Evolutionary conservation across 2,888 invertebrate species (phyloP), one percentile per base, ranked within the genome.

Genomic region (Patella ulyssiponensis): DNA sequence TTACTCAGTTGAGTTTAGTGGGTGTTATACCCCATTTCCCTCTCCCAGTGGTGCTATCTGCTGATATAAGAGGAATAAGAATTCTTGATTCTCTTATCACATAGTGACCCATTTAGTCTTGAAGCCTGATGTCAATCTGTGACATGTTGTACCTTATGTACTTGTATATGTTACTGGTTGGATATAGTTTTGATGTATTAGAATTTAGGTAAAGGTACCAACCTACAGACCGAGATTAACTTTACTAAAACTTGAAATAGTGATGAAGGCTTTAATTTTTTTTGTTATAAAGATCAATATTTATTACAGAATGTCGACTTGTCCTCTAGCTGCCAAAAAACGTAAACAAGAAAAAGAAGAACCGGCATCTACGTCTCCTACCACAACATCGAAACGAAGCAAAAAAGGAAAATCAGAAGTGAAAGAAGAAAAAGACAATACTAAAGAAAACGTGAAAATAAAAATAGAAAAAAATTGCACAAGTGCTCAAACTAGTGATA

Each of bases 271-370:
- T 44, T 4, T 44, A 7, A 44, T 44, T 44, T 7, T 44, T 44
- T 33, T 4, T 4, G 9, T 7, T 44, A 44, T 44, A 44, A 44
- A 44, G 44, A 9, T 44, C 9, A 9, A 44, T 44, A 27, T 74
- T 52, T 27, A 73, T 80, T 80, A 3, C 80, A 88, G 88, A 73
- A 79, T 83, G 72, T 81, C 83, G 73, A 82, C 84, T 17, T 89
- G 88, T 82, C 89, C 89, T 53, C 76, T 88, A 77, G 88, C 86
- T 53, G 86, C 84, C 51, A 88, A 87, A 80, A 89, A 88, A 79
- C 82, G 88, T 71, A 88, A 87, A 76, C 79, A 81, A 27, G 84
- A 86, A 54, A 79, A 84, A 69, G 82, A 82, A 54, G 80, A 77
- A 20, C 79, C 77, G 76, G 76, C 77, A 11, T 70, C 78, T 33